phyloP scores from a whole-genome alignment of 2,797 vertebrate genomes.

The Diplodus sargus region DNA sequence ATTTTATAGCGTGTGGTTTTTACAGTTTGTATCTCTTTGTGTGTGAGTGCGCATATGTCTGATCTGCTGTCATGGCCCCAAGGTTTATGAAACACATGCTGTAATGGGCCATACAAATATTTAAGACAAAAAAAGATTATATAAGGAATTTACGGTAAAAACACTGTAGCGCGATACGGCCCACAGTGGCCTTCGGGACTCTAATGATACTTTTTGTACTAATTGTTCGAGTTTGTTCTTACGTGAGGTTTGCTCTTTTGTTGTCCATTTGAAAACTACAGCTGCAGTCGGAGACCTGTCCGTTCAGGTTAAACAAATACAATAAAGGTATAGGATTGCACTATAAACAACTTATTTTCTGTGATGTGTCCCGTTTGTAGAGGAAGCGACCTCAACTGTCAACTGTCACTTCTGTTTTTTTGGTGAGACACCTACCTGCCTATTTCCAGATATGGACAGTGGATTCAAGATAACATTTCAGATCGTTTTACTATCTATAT shows the following conservation, averaged over 20 bases:
- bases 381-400: conserved; percentile 23
- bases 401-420: conserved; percentile 34
- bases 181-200: neutral
- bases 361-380: conserved; percentile 6
- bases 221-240: neutral
- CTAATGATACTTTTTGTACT: neutral
- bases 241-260: neutral
- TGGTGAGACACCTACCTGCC: neutral
- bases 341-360: conserved; percentile 8
- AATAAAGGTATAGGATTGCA: conserved; percentile 24
- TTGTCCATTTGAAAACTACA: conserved; percentile 8
- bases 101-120: neutral
- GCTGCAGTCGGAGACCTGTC: neutral
- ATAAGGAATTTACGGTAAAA: conserved; percentile 14
- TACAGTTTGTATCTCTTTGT: neutral
- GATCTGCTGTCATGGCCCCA: neutral
- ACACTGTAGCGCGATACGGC: conserved; percentile 18
- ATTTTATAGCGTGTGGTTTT: conserved; percentile 7
- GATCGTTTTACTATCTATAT: conserved; percentile 12
- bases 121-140: neutral
- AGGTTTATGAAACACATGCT: neutral
- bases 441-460: conserved; percentile 7
- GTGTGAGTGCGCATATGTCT: neutral
- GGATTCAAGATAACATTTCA: conserved; percentile 1
- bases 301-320: conserved; percentile 10